Conservation (phyloP, 2,797 vertebrate genomes). For the Esox lucius region DNA sequence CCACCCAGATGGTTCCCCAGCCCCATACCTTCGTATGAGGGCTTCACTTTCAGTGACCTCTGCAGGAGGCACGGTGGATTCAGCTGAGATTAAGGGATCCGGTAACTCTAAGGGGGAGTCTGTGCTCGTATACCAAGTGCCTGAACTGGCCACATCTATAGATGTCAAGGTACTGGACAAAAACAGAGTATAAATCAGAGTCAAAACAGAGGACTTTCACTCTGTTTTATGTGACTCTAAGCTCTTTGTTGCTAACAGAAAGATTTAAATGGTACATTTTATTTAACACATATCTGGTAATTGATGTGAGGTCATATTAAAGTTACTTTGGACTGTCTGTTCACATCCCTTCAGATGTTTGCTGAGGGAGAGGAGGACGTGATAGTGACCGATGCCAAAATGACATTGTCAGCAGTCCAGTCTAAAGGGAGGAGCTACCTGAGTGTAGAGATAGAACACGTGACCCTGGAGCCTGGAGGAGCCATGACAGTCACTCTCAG, state of each 20-base stretch:
- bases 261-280: no score
- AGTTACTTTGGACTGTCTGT: slow-evolving; percentile 2
- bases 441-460: slow-evolving; percentile 59
- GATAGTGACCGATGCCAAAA: slow-evolving; percentile 32
- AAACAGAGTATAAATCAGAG: background rate
- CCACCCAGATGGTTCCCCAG: slow-evolving; percentile 60
- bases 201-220: background rate
- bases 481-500: slow-evolving; percentile 55
- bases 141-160: slow-evolving; percentile 38
- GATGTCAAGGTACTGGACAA: slow-evolving; percentile 55
- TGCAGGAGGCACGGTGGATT: background rate
- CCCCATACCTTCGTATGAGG: slow-evolving; percentile 46
- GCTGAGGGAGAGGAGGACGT: slow-evolving; percentile 46
- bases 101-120: slow-evolving; percentile 50
- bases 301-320: background rate
- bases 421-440: slow-evolving; percentile 54
- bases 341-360: slow-evolving; percentile 52
- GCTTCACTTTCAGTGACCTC: slow-evolving; percentile 35
- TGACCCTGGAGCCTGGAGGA: slow-evolving; percentile 50
- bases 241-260: background rate
- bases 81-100: slow-evolving; percentile 17
- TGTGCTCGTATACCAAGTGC: slow-evolving; percentile 46
- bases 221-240: background rate
- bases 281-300: background rate
- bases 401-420: slow-evolving; percentile 31